These are phyloP conservation scores for Bombus fervidus DNA, from an alignment of 1,140 invertebrate genomes.

Conservation along the genomic window DNA sequence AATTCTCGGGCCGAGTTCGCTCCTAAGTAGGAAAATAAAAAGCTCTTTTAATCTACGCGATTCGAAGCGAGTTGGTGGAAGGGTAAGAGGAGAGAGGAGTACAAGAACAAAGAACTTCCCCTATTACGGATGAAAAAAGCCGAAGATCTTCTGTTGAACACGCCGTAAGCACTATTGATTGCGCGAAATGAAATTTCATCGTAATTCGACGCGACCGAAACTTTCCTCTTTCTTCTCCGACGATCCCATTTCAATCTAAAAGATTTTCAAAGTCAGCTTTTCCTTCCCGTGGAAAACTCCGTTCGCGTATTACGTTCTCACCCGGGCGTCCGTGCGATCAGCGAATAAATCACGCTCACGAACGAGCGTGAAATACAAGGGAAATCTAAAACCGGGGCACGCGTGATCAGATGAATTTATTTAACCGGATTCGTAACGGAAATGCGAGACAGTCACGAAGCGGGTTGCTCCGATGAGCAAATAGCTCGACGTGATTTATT, in stretches of 20 bases:
- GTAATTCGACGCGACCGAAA: too few species aligned
- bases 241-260: not conserved
- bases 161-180: slow-evolving; percentile 33
- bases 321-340: not conserved
- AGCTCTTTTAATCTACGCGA: slow-evolving; percentile 16
- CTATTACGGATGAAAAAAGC: not conserved
- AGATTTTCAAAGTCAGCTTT: slow-evolving; percentile 1
- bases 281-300: not conserved
- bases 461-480: not conserved
- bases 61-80: not conserved
- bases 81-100: not conserved
- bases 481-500: not conserved
- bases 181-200: slow-evolving; percentile 39
- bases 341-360: not conserved
- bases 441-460: not conserved
- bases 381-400: not conserved
- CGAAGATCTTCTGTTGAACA: slow-evolving; percentile 14
- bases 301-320: not conserved
- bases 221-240: too few species aligned
- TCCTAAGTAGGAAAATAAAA: slow-evolving; percentile 24
- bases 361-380: not conserved
- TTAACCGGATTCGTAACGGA: not conserved
- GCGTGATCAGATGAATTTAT: not conserved
- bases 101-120: slow-evolving; percentile 36
- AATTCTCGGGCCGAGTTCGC: slow-evolving; percentile 18